phyloP scores from a whole-genome alignment of 2,797 vertebrate genomes.

The Dromococcyx pavoninus region DNA sequence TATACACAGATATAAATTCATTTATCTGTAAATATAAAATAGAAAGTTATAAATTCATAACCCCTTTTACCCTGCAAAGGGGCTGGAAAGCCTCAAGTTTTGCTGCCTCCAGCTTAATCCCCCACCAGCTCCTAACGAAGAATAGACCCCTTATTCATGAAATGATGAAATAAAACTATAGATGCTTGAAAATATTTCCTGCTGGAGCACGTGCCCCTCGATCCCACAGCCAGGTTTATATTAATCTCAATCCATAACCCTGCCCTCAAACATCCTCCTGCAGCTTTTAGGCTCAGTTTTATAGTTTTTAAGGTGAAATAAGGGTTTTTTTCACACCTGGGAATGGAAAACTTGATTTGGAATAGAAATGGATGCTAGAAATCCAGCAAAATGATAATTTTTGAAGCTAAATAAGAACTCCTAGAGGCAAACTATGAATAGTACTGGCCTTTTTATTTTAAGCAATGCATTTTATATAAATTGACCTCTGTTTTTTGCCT shows the following conservation, averaged over 20 bases:
- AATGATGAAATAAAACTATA: neutral
- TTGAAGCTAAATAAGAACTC: neutral
- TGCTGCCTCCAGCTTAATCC: slow-evolving; percentile 1
- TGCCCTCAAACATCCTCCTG: neutral
- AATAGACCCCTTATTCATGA: neutral
- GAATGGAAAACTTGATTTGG: rapidly evolving
- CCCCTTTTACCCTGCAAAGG: neutral
- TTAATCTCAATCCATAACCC: rapidly evolving
- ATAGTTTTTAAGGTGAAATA: neutral
- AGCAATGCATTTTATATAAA: neutral
- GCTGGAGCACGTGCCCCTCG: slow-evolving; percentile 1
- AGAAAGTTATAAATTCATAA: neutral
- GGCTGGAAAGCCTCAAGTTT: neutral
- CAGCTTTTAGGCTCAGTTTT: neutral
- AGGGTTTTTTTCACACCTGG: neutral
- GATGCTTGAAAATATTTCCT: slow-evolving; percentile 39
- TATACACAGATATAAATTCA: no score
- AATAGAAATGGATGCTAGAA: neutral
- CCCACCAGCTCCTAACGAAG: neutral
- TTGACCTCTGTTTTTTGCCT: rapidly evolving
- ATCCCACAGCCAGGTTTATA: neutral
- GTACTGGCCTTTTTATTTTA: rapidly evolving
- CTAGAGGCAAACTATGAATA: neutral
- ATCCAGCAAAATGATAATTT: neutral
- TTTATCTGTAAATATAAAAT: no score